These are phyloP conservation scores for Prochilodus magdalenae DNA, from an alignment of 2,113 vertebrate species.

Conservation along the genomic window DNA sequence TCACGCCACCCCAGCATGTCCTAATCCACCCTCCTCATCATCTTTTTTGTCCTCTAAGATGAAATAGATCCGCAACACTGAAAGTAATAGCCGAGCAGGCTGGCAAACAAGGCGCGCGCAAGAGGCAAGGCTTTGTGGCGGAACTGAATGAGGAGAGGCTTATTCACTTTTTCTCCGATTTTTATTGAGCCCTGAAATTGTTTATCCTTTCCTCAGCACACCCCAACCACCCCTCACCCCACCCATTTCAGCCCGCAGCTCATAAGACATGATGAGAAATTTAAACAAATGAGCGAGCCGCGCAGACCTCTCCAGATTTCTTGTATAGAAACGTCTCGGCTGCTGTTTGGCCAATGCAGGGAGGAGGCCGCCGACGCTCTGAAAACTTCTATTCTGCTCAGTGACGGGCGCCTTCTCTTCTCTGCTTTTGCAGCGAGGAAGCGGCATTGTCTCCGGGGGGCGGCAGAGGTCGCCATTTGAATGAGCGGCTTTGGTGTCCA, in stretches of 20 bases:
- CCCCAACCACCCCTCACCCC: conserved; percentile 60
- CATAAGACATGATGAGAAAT: conserved; percentile 76
- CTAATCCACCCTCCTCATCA: conserved; percentile 70
- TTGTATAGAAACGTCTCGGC: conserved; percentile 69
- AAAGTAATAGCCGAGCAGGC: conserved; percentile 55
- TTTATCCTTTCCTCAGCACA: conserved; percentile 73
- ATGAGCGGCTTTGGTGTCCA: conserved; percentile 65
- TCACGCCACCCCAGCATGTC: conserved; percentile 66
- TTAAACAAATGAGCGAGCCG: conserved; percentile 69
- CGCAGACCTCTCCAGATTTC: conserved; percentile 62
- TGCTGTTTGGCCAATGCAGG: not conserved
- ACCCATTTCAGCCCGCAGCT: conserved; percentile 53
- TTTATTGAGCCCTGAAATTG: conserved; percentile 60
- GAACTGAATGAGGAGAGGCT: conserved; percentile 52
- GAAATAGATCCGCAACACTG: conserved; percentile 59
- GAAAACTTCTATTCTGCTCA: conserved; percentile 48
- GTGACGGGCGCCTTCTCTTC: conserved; percentile 47
- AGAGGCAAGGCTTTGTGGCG: conserved; percentile 47
- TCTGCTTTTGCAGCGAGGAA: conserved; percentile 54
- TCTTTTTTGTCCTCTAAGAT: conserved; percentile 60
- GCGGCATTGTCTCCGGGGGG: conserved; percentile 77
- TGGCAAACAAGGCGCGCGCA: conserved; percentile 51
- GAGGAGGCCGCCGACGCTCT: conserved; percentile 36
- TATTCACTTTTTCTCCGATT: conserved; percentile 46
- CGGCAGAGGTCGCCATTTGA: conserved; percentile 76